Evolutionary conservation across 2,113 vertebrate genomes (phyloP), one percentile per base, ranked within the genome.

Genomic region (Oreotragus oreotragus): DNA sequence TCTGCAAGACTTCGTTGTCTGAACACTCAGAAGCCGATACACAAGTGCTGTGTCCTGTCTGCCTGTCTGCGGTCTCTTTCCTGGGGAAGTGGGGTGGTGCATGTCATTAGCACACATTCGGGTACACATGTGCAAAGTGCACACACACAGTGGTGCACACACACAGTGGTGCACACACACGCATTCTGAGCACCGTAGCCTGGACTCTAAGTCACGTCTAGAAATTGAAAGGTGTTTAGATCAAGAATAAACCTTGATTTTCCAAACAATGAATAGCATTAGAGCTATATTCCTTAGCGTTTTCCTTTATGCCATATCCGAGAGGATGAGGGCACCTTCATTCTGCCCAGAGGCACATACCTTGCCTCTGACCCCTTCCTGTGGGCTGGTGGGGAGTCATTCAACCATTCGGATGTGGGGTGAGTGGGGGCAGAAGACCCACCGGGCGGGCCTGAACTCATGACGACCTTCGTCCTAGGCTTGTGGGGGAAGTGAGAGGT

Each of bases 401-500:
- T 70, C 23, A 58, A 19, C 36, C 13, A 70, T 25, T 36, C 33
- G 28, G 23, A 70, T 19, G 33, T 7, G 33, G 14, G 23, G 6
- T 76, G 2, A 7, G 12, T 0, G 3, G 21, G 45, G 21, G 13
- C 85, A 84, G 55, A 84, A 39, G 55, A 84, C 36, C 25, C 9
- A 11, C 36, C 62, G 27, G 14, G 33, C n/a, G 60, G 21, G 23
- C 3, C 33, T 53, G 3, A 60, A 49, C 12, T 64, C 30, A n/a
- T 49, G n/a, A 49, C 0, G 2, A 1, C 45, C 45, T 88, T 36
- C 3, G 0, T 36, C 14, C 45, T 27, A 8, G 33, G 33, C 62
- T 66, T 51, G 43, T 21, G 33, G 17, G 60, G 55, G 27, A 45
- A 17, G 36, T 5, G 4, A 84, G 81, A 39, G 81, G 23, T 57